Evolutionary conservation across 2,113 vertebrate species (phyloP), one percentile per base, ranked within the genome.

Genomic region (Hemiscyllium ocellatum): DNA sequence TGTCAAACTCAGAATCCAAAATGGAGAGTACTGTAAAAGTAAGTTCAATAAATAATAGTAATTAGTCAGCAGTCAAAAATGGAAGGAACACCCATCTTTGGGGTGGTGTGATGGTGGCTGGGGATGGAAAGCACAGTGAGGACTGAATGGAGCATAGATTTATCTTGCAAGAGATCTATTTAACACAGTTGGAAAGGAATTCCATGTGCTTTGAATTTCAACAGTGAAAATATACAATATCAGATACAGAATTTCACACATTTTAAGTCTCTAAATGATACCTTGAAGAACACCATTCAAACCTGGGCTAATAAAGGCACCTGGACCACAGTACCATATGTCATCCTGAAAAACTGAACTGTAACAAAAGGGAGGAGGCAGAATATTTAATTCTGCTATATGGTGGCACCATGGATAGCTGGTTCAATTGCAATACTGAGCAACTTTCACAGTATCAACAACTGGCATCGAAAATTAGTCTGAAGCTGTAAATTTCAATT

Each of bases 11-110:
- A 78, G 95, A 85, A 68, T 96, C 42, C 95, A 96, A 95, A 96
- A 96, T 78, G 95, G 65, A 95, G 80, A 0, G 0, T 96, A 76
- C 65, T 47, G n/a, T 70, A 96, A 2, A 96, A 76, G 17, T 72
- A 72, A 91, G 6, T n/a, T 93, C 33, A 68, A 61, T 61, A 61
- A 37, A 66, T 66, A 83, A 90, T 61, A 26, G 61, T 52, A 94
- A 96, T 91, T 96, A 96, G 96, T 50, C 95, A 72, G 52, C 96
- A 95, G 56, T 95, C 94, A 89, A 33, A 22, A 96, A 76, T 95
- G 94, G 95, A 47, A 68, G 20, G 3, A 47, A 42, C 93, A 95
- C 47, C 95, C 3, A 20, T 37, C 78, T 33, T 5, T 61, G 29
- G 19, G 20, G 69, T 24, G 69, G 4, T 3, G 8, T 1, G 8